phyloP scores from a whole-genome alignment of 2,797 vertebrate species.

The Sarcophilus harrisii region DNA sequence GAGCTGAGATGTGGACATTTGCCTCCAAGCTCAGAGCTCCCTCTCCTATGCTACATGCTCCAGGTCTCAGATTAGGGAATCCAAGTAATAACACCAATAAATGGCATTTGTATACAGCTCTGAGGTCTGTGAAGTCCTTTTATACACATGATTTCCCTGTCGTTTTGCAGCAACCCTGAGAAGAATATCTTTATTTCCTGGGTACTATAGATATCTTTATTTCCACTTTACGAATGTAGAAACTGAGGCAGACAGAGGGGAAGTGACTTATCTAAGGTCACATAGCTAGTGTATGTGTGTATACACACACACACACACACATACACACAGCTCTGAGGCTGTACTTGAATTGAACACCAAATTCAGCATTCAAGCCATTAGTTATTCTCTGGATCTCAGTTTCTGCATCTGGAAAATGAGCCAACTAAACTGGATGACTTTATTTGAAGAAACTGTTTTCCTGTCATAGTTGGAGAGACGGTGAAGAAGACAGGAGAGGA shows the following conservation, averaged over 20 bases:
- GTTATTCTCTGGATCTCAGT: background rate
- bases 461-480: background rate
- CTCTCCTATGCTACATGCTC: background rate
- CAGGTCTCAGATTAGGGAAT: background rate
- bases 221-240: background rate
- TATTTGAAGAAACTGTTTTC: background rate
- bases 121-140: background rate
- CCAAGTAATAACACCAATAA: background rate
- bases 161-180: background rate
- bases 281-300: background rate
- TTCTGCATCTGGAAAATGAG: background rate
- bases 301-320: too few species aligned
- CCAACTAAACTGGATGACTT: background rate
- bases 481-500: background rate
- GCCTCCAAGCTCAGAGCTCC: background rate
- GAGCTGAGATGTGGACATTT: background rate
- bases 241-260: background rate
- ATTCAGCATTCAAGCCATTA: background rate
- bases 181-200: too few species aligned
- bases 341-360: background rate
- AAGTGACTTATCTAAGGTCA: background rate
- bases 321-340: background rate
- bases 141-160: background rate
- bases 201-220: too few species aligned
- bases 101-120: background rate